Evolutionary conservation across 2,888 invertebrate species (phyloP), one percentile per base, ranked within the genome.

Genomic region (Sympetrum striolatum): DNA sequence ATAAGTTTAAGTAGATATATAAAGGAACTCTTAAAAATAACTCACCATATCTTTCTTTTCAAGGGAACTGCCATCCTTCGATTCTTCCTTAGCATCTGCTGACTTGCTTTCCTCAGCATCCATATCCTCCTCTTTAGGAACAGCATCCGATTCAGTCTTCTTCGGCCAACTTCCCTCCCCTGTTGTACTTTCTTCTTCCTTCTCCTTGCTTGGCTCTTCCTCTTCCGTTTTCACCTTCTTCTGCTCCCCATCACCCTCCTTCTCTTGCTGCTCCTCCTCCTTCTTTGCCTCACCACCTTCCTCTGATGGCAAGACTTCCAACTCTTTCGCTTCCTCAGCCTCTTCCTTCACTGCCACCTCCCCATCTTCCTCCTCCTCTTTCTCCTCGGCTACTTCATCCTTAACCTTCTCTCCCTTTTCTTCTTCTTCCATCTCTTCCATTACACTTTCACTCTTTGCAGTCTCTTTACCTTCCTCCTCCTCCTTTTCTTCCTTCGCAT

Each of bases 321-420:
- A 86, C 80, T 92, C 91, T 58, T 91, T 90, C 60, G 92, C 91
- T 35, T 91, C 92, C 60, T 94, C 94, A 12, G 92, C 92, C 31
- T 91, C 90, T 31, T 91, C 82, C 80, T 80, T 39, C 80, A 60
- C 73, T 60, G 81, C 80, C 90, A 91, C 91, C 12, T 94, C 94
- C 0, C 92, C 86, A 91, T 94, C 95, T 91, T 95, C 95, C 31
- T 92, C 95, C 91, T 95, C 95, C 35, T 92, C 92, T 91, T 95
- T 95, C 37, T 95, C 95, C 91, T 94, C 94, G 25, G 94, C 94
- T 90, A 94, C 94, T 90, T 90, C 94, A 37, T 31, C 48, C 18
- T 79, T 60, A n/a, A 93, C 93, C 35, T 93, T 93, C 79, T 90
- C 53, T 53, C 90, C 58, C 73, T 91, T 91, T 53, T 90, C 90